These are phyloP conservation scores for Coenonympha glycerion DNA, from an alignment of 2,888 invertebrate genomes.

Conservation along the genomic window DNA sequence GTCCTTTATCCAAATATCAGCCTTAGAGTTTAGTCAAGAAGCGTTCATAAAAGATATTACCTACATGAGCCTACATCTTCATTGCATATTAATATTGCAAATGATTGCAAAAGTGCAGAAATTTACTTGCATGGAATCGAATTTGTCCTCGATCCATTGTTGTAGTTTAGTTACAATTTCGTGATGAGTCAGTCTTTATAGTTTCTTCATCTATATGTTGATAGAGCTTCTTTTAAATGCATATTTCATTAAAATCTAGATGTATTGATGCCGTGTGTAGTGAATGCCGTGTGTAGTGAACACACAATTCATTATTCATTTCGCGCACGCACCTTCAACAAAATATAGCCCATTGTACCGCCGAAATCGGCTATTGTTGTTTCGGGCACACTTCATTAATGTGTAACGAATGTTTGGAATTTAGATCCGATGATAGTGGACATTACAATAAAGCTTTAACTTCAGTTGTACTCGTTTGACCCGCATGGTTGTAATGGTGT, in stretches of 20 bases:
- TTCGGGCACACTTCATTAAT: slow-evolving; percentile 10
- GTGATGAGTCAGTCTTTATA: too few species aligned
- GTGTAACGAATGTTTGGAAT: slow-evolving; percentile 10
- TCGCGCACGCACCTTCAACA: slow-evolving; percentile 13
- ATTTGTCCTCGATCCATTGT: too few species aligned
- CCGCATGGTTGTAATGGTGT: neutral
- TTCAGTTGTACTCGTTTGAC: slow-evolving; percentile 6
- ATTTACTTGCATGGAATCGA: too few species aligned
- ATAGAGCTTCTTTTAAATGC: neutral
- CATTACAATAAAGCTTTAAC: neutral
- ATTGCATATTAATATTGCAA: too few species aligned
- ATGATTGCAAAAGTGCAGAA: too few species aligned
- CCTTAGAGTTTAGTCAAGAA: too few species aligned
- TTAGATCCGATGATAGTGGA: neutral
- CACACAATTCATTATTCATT: slow-evolving; percentile 15
- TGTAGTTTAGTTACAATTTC: too few species aligned
- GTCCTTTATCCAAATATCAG: too few species aligned
- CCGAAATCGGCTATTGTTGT: slow-evolving; percentile 19
- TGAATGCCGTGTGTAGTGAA: slow-evolving; percentile 1
- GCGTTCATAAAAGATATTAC: too few species aligned
- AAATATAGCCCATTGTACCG: slow-evolving; percentile 17
- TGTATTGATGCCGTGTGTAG: neutral
- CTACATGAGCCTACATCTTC: too few species aligned
- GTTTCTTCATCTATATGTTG: neutral
- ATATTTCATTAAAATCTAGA: slow-evolving; percentile 4